Conservation (phyloP, 2,888 invertebrate species). For the Thereva unica region DNA sequence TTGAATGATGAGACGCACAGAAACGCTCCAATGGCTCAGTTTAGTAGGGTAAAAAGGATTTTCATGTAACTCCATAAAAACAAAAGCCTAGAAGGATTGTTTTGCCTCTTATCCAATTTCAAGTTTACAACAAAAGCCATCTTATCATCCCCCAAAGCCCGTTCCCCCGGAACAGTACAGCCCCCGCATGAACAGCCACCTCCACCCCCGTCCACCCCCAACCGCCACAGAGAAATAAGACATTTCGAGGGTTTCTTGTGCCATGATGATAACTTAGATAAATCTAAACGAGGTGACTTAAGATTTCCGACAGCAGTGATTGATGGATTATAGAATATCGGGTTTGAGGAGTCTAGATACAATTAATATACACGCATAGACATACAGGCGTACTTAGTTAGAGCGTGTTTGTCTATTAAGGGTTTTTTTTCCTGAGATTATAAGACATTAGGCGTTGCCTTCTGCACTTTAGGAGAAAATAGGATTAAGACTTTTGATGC, state of each 20-base stretch:
- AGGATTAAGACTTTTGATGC: too few species aligned
- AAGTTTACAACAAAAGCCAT: constrained; percentile 5
- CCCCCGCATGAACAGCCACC: background rate
- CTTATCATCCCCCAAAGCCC: too few species aligned
- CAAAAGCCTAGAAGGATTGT: constrained; percentile 7
- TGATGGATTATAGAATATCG: background rate
- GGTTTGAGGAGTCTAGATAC: too few species aligned
- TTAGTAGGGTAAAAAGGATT: constrained; percentile 1
- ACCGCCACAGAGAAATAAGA: background rate
- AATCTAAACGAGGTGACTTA: constrained; percentile 10
- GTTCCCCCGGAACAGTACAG: too few species aligned
- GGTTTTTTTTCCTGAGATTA: too few species aligned
- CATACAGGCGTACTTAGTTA: too few species aligned
- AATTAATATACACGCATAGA: too few species aligned
- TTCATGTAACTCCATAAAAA: constrained; percentile 9
- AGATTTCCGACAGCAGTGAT: constrained; percentile 11
- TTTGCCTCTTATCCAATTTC: constrained; percentile 8
- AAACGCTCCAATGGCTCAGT: constrained; percentile 5
- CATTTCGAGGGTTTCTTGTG: background rate
- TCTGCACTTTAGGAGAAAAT: too few species aligned
- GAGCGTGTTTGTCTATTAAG: too few species aligned
- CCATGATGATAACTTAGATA: constrained; percentile 1
- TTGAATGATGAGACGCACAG: background rate
- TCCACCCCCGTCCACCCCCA: background rate
- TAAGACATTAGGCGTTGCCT: too few species aligned